Percentiles rank a stretch among this genome's conserved stretches.
phyloP scores from a whole-genome alignment of 2,797 vertebrate genomes.

The Netta rufina region DNA sequence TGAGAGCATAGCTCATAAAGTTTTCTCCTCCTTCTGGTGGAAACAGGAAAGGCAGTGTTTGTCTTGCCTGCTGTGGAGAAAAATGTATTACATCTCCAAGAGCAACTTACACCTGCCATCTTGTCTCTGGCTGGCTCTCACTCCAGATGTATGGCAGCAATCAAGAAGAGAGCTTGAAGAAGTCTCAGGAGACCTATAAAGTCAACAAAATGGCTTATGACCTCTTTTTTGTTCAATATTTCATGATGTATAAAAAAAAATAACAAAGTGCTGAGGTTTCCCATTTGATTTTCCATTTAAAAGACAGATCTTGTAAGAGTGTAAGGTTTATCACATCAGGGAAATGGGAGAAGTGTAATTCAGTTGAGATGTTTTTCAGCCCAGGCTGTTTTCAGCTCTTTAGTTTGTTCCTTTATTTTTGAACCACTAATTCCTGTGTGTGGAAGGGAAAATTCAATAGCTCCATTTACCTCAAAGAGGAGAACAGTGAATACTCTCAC shows the following conservation, averaged over 20 bases:
- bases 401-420: constrained; percentile 5
- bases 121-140: constrained; percentile 47
- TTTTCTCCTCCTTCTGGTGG: not conserved
- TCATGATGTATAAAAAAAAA: constrained; percentile 50
- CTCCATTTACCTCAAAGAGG: not conserved
- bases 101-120: constrained; percentile 46
- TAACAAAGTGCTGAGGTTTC: not conserved
- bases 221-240: constrained; percentile 67
- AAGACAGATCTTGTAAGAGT: constrained; percentile 40
- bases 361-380: constrained; percentile 25
- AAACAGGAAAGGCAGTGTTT: not conserved
- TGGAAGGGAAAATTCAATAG: not conserved
- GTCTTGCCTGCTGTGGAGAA: not conserved
- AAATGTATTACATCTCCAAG: constrained; percentile 6
- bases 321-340: constrained; percentile 58
- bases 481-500: not conserved
- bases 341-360: constrained; percentile 44
- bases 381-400: not conserved
- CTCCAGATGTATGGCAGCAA: constrained; percentile 59
- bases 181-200: constrained; percentile 47
- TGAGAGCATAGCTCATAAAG: not conserved
- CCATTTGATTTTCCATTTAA: constrained; percentile 63
- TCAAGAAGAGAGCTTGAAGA: constrained; percentile 50
- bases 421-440: not conserved
- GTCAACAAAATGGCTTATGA: constrained; percentile 60